A percentile compares a stretch with the other conserved stretches of the same genome.
Evolutionary conservation across 1,140 invertebrate genomes (phyloP).

Genomic region (Meloidogyne hapla): DNA sequence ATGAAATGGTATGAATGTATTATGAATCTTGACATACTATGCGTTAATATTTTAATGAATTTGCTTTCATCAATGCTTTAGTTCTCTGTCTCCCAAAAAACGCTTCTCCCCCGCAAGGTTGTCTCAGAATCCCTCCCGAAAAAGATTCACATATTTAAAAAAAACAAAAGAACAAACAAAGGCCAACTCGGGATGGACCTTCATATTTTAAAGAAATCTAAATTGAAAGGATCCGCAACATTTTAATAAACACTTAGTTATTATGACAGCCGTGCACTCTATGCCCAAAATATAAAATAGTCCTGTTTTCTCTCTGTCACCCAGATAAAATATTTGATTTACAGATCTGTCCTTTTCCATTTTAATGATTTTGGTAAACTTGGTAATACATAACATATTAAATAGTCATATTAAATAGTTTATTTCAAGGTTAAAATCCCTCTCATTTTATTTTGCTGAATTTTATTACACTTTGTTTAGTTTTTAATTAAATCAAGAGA

Average conservation of each 20-base stretch:
- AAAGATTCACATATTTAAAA: no score
- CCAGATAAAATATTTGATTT: not conserved
- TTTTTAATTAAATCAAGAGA: not conserved
- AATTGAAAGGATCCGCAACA: not conserved
- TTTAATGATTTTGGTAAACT: not conserved
- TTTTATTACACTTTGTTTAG: not conserved
- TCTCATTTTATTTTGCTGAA: not conserved
- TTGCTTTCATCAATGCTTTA: conserved; percentile 3
- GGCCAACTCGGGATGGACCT: no score
- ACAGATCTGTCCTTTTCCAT: not conserved
- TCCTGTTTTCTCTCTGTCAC: not conserved
- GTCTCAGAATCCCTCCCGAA: no score
- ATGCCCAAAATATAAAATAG: not conserved
- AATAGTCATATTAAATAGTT: no score
- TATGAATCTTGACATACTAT: not conserved
- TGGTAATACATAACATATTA: not conserved
- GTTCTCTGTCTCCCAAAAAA: not conserved
- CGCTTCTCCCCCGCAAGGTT: not conserved
- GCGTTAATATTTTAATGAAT: not conserved
- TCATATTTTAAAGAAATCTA: no score
- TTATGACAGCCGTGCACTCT: not conserved
- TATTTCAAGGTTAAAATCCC: not conserved
- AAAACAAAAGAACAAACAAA: no score
- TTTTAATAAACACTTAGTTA: no score
- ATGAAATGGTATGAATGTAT: not conserved